A percentile compares a stretch with the other conserved stretches of the same genome.
Evolutionary conservation across 2,113 vertebrate species (phyloP).

Genomic region (Oreocharis arfaki): DNA sequence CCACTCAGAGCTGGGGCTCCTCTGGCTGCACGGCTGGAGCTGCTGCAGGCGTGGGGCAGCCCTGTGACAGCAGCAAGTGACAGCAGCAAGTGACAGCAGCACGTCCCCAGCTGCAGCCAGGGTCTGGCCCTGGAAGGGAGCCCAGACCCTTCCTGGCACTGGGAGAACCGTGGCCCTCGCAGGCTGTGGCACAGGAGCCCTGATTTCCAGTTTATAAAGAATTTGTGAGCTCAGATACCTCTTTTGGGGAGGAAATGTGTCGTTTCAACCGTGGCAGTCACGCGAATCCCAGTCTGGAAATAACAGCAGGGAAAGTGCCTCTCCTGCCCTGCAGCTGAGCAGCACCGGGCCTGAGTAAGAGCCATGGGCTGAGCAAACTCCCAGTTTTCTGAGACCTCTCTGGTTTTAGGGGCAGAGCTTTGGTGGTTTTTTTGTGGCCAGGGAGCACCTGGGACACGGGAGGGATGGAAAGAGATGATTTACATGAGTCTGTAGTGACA

Average conservation of each 20-base stretch:
- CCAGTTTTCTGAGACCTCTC: not conserved
- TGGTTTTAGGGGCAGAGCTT: not conserved
- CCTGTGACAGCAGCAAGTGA: not conserved
- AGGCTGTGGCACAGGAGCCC: not conserved
- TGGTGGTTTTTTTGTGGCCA: not conserved
- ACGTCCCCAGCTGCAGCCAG: not conserved
- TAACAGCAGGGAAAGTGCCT: not conserved
- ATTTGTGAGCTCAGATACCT: not conserved
- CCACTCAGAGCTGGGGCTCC: rapidly evolving
- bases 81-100: not conserved
- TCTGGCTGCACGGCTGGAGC: not conserved
- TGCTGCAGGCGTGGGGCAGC: not conserved
- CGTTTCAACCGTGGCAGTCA: not conserved
- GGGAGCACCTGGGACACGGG: not conserved
- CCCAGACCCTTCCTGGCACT: not conserved
- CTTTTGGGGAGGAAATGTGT: not conserved
- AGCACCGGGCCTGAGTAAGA: not conserved
- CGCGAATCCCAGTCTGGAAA: not conserved
- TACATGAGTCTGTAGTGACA: not conserved
- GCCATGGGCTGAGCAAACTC: not conserved
- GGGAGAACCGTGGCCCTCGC: not conserved
- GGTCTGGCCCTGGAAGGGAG: not conserved
- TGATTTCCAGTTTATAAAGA: not conserved
- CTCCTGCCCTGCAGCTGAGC: not conserved
- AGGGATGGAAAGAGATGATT: not conserved